Evolutionary conservation across 2,888 invertebrate genomes (phyloP).

Genomic region (Scelioninae gen. 2): DNA sequence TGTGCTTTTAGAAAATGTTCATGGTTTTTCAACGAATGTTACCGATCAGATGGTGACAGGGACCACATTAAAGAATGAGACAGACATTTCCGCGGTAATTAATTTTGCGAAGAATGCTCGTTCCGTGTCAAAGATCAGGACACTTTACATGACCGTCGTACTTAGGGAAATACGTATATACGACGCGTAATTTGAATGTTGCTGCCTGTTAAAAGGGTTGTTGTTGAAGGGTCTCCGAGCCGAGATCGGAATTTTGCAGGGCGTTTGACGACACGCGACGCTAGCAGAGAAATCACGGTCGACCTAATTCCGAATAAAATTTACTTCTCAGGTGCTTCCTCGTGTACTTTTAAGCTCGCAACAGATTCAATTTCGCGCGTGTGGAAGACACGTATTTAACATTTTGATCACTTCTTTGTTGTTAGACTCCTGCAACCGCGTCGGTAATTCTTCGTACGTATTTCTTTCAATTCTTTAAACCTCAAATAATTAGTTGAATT

Average conservation of each 20-base stretch:
- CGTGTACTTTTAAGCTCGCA: slow-evolving; percentile 35
- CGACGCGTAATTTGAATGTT: slow-evolving; percentile 51
- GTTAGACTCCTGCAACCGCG: too few species aligned
- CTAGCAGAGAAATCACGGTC: slow-evolving; percentile 44
- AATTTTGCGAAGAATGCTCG: too few species aligned
- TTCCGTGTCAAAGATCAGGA: too few species aligned
- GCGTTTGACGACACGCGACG: slow-evolving; percentile 50
- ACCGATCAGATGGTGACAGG: too few species aligned
- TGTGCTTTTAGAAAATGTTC: too few species aligned
- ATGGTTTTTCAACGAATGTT: too few species aligned
- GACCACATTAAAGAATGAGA: too few species aligned
- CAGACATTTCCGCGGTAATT: too few species aligned
- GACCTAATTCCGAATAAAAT: slow-evolving; percentile 51
- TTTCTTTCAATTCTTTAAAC: too few species aligned
- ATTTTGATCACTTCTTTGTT: too few species aligned
- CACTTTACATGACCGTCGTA: not conserved
- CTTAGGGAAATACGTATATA: slow-evolving; percentile 13
- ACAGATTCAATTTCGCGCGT: slow-evolving; percentile 39
- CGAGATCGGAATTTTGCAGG: slow-evolving; percentile 47
- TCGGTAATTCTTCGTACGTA: too few species aligned
- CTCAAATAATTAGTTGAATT: too few species aligned
- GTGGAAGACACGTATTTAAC: slow-evolving; percentile 18
- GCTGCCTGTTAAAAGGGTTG: slow-evolving; percentile 46
- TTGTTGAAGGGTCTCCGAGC: slow-evolving; percentile 29
- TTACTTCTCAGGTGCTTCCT: slow-evolving; percentile 43